phyloP scores from a whole-genome alignment of 2,113 vertebrate genomes.

The Scalopus aquaticus region DNA sequence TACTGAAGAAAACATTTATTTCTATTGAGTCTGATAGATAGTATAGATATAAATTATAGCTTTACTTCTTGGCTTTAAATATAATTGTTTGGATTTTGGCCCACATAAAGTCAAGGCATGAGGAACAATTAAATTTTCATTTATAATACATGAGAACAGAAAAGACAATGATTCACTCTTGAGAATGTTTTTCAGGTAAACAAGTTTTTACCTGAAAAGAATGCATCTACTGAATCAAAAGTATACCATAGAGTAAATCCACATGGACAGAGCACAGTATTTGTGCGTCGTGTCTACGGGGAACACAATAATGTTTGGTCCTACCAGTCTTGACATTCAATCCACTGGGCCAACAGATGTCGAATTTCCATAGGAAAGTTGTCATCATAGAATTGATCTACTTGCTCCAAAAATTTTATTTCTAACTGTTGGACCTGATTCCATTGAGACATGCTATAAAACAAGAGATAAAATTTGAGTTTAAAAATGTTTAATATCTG shows the following conservation, averaged over 20 bases:
- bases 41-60: neutral
- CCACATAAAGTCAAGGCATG: neutral
- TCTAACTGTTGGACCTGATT: slow-evolving; percentile 97
- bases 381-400: slow-evolving; percentile 97
- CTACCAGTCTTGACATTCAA: slow-evolving; percentile 97
- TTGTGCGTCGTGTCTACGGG: neutral
- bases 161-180: neutral
- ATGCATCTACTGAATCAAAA: slow-evolving; percentile 17
- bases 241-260: neutral
- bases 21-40: neutral
- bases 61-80: neutral
- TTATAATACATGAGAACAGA: neutral
- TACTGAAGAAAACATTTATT: neutral
- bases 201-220: neutral
- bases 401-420: slow-evolving; percentile 95
- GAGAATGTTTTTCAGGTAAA: neutral
- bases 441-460: slow-evolving; percentile 96
- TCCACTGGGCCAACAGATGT: slow-evolving; percentile 94
- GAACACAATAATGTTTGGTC: slow-evolving; percentile 37
- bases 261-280: neutral
- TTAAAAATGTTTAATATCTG: neutral
- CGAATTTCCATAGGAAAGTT: slow-evolving; percentile 98
- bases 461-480: slow-evolving; percentile 39
- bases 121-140: neutral
- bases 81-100: neutral